A percentile compares a stretch with the other conserved stretches of the same genome.
These are phyloP conservation scores for Hiodon tergisus DNA, from an alignment of 2,113 vertebrate species.

Conservation along the genomic window DNA sequence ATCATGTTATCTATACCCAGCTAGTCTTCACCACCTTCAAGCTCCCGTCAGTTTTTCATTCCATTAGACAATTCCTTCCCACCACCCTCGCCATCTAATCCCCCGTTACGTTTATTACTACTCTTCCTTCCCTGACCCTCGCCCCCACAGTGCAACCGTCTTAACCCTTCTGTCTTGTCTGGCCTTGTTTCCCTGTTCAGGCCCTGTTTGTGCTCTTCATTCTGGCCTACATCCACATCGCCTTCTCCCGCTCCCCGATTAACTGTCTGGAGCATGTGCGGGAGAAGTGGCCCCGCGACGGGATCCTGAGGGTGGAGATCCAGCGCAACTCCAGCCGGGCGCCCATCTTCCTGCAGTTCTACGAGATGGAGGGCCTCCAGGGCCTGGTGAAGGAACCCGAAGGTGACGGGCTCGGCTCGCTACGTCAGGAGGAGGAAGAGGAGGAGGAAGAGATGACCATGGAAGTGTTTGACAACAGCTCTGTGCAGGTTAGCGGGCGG, in stretches of 20 bases:
- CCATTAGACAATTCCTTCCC: too few relatives aligned
- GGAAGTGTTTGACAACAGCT: slow-evolving; percentile 91
- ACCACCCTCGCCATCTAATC: too few relatives aligned
- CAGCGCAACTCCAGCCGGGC: slow-evolving; percentile 86
- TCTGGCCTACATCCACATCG: slow-evolving; percentile 95
- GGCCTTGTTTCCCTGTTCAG: slow-evolving; percentile 45
- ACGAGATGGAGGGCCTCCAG: slow-evolving; percentile 61
- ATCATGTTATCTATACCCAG: too few relatives aligned
- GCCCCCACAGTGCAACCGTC: neutral
- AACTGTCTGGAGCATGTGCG: slow-evolving; percentile 92
- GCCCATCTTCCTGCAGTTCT: slow-evolving; percentile 87
- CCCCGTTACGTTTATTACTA: too few relatives aligned
- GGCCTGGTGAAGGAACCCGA: slow-evolving; percentile 64
- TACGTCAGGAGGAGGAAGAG: slow-evolving; percentile 54
- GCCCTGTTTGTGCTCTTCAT: slow-evolving; percentile 94
- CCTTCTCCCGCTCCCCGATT: slow-evolving; percentile 92
- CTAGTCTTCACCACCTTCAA: too few relatives aligned
- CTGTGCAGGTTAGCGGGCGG: slow-evolving; percentile 56
- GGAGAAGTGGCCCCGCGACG: slow-evolving; percentile 88
- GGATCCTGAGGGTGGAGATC: slow-evolving; percentile 88
- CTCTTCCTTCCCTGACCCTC: too few relatives aligned
- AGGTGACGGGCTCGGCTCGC: slow-evolving; percentile 38
- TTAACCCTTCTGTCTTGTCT: neutral
- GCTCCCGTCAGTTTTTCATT: too few relatives aligned
- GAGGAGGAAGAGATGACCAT: slow-evolving; percentile 86